These are phyloP conservation scores for Astatoreochromis straeleni DNA, from an alignment of 2,113 vertebrate species.

Conservation along the genomic window DNA sequence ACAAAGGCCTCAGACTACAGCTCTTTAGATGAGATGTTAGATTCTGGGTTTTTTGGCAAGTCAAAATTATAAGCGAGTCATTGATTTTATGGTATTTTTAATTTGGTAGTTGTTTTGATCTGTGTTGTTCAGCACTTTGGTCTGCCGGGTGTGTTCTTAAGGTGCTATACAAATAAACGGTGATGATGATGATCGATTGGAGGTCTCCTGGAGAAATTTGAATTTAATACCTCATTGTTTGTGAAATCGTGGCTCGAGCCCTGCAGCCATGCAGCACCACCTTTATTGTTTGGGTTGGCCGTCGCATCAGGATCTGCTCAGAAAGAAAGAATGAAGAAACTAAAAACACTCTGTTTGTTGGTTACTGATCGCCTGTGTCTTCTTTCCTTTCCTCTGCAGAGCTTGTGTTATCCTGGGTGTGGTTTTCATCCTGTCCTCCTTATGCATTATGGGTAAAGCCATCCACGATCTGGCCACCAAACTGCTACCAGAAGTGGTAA, in stretches of 20 bases:
- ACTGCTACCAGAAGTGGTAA: slow-evolving; percentile 97
- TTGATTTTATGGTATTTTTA: background rate
- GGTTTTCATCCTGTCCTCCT: slow-evolving; percentile 89
- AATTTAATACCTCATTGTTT: background rate
- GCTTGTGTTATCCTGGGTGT: slow-evolving; percentile 91
- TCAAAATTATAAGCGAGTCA: background rate
- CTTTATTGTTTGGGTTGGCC: background rate
- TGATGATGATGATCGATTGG: background rate
- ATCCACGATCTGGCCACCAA: slow-evolving; percentile 90
- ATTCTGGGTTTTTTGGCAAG: background rate
- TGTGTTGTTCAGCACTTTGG: background rate
- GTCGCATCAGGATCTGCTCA: background rate
- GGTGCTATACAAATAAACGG: background rate
- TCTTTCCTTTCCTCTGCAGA: slow-evolving; percentile 56
- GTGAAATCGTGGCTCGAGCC: background rate
- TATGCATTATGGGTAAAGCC: slow-evolving; percentile 94
- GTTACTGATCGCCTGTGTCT: background rate
- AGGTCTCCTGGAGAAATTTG: background rate
- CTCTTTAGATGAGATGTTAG: background rate
- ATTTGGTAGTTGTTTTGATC: background rate
- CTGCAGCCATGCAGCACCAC: background rate
- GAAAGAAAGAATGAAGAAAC: background rate
- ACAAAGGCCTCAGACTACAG: background rate
- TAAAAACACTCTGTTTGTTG: background rate
- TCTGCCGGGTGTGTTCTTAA: background rate